These are phyloP conservation scores for Sus cebifrons DNA, from an alignment of 2,797 vertebrate genomes.

Conservation along the genomic window DNA sequence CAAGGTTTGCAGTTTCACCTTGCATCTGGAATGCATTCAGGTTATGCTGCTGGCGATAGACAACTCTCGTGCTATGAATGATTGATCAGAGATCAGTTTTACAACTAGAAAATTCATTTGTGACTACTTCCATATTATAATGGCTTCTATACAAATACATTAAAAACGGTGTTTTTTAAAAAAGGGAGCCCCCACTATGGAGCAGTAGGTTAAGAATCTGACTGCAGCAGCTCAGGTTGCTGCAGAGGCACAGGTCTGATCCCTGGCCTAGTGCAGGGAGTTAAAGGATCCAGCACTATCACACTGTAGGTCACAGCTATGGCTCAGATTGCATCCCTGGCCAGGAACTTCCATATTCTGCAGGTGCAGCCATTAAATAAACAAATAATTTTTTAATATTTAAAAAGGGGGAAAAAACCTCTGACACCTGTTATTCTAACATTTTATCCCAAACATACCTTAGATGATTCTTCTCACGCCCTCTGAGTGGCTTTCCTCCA, in stretches of 20 bases:
- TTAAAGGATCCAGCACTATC: too few relatives aligned
- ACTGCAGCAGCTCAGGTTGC: too few relatives aligned
- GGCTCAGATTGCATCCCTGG: too few relatives aligned
- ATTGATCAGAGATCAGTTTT: not conserved
- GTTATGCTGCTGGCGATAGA: not conserved
- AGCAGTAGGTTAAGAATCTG: too few relatives aligned
- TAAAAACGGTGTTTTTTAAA: not conserved
- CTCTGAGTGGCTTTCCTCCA: not conserved
- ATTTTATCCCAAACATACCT: not conserved
- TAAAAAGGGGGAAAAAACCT: not conserved
- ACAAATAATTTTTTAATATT: not conserved
- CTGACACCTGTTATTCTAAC: not conserved
- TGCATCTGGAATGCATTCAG: not conserved
- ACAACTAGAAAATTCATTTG: constrained; percentile 34
- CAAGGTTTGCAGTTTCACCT: not conserved
- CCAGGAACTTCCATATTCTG: too few relatives aligned
- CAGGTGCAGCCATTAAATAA: too few relatives aligned
- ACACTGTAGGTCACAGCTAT: too few relatives aligned
- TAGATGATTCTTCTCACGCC: not conserved
- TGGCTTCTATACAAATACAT: constrained; percentile 34
- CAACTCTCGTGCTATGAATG: not conserved
- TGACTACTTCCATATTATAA: constrained; percentile 40
- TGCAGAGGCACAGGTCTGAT: too few relatives aligned
- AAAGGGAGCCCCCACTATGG: too few relatives aligned
- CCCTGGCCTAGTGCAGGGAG: too few relatives aligned